Evolutionary conservation across 1,140 invertebrate genomes (phyloP).

Genomic region (Ceratina australensis): DNA sequence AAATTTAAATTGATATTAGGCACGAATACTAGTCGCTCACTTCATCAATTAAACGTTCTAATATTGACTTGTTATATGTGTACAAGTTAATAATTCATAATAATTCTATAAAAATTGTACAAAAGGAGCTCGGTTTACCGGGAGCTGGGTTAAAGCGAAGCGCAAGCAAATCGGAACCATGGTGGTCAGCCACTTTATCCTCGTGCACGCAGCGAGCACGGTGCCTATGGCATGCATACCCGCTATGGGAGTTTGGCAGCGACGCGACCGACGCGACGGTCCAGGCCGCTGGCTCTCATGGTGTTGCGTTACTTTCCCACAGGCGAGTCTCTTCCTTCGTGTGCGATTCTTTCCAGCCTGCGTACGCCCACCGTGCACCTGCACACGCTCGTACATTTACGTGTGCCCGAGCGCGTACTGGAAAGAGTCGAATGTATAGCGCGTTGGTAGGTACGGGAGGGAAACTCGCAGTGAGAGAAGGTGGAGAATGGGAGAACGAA

Average conservation of each 20-base stretch:
- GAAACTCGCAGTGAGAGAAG: slow-evolving; percentile 16
- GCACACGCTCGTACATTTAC: slow-evolving; percentile 33
- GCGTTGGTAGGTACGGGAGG: background rate
- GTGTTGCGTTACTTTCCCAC: slow-evolving; percentile 79
- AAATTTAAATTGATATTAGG: too few relatives aligned
- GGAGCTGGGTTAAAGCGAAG: slow-evolving; percentile 26
- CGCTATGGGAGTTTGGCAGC: slow-evolving; percentile 72
- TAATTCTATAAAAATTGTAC: background rate
- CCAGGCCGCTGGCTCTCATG: slow-evolving; percentile 73
- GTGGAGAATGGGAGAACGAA: slow-evolving; percentile 36
- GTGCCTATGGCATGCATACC: slow-evolving; percentile 42
- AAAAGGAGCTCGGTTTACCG: background rate
- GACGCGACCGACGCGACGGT: slow-evolving; percentile 63
- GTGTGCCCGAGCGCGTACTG: background rate
- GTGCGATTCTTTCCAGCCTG: slow-evolving; percentile 55
- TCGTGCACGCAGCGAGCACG: slow-evolving; percentile 39
- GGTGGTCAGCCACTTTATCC: slow-evolving; percentile 64
- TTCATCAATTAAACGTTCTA: too few relatives aligned
- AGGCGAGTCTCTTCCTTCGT: slow-evolving; percentile 60
- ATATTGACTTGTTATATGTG: too few relatives aligned
- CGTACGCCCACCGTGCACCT: slow-evolving; percentile 63
- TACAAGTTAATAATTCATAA: too few relatives aligned
- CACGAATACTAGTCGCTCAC: too few relatives aligned
- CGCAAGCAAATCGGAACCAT: slow-evolving; percentile 63
- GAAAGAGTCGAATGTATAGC: background rate